Conservation (phyloP, 30 jellyfish, hydroid and myxozoan genomes). For the Pseudorhiza aurosa region DNA sequence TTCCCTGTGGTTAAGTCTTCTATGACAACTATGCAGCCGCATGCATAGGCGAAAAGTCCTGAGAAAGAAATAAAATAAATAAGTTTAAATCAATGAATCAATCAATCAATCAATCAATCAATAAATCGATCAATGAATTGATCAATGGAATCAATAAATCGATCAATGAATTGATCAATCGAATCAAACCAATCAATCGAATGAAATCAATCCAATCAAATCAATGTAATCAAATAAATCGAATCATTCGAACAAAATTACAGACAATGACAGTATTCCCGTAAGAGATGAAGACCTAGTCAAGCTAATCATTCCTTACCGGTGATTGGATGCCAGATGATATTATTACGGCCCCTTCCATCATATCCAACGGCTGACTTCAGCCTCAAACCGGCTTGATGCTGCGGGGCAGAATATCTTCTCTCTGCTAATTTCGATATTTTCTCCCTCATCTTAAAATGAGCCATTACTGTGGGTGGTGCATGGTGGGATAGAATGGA, state of each 20-base stretch:
- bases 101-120: no score
- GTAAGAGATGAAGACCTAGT: no score
- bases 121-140: no score
- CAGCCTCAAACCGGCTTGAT: conserved; percentile 85
- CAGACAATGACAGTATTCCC: no score
- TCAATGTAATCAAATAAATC: no score
- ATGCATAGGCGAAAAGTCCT: conserved; percentile 84
- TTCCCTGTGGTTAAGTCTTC: conserved; percentile 77
- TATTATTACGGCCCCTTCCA: conserved; percentile 78
- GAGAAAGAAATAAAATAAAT: neutral
- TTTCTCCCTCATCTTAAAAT: conserved; percentile 74
- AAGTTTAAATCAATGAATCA: no score
- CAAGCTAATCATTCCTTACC: conserved; percentile 56
- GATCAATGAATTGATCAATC: no score
- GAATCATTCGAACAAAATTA: no score
- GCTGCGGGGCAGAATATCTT: conserved; percentile 90
- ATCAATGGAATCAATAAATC: no score
- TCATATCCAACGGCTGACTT: conserved; percentile 82
- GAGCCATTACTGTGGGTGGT: conserved; percentile 80
- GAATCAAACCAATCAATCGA: no score
- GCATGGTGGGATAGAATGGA: conserved; percentile 75
- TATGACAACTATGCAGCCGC: conserved; percentile 75
- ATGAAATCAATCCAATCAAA: no score
- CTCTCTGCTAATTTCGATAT: conserved; percentile 76
- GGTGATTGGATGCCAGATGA: conserved; percentile 88